Evolutionary conservation across 2,113 vertebrate species (phyloP), one percentile per base, ranked within the genome.

Genomic region (Nerophis lumbriciformis): DNA sequence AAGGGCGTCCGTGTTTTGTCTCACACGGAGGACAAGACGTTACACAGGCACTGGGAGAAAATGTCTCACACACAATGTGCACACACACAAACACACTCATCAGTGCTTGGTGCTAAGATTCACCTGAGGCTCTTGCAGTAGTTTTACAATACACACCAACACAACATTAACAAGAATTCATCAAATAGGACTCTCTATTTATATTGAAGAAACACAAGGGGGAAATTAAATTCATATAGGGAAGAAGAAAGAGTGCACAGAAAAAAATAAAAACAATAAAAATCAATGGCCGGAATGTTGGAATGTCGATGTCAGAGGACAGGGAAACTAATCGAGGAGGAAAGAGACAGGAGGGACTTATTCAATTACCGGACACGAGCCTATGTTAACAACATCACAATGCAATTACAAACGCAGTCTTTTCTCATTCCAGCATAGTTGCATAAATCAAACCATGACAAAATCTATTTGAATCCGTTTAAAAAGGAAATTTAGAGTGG

Each of bases 371-470:
- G 80, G 81, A 86, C 80, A 76, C 77, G 69, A 84, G 79, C 77
- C 83, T 16, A 79, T 52, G 76, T 84, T 89, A 88, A 87, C 63
- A 13, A 86, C 81, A 76, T 87, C 79, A 85, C 73, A 82, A 82
- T 68, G 85, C 83, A 75, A 89, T 86, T 87, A 90, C 85, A 85
- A 78, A 84, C 74, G 75, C 73, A 86, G 78, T 85, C 71, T 80
- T 83, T 88, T 80, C 80, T 89, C 79, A 80, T 84, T 83, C 73
- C 81, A 78, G 81, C 74, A 75, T 66, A 80, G 78, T 75, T 85
- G 87, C 88, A 90, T 84, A 82, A 89, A 90, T 90, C 89, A 89
- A 78, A 79, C 67, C 61, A 13, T 71, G 82, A 88, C 86, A 84
- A 54, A 75, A 89, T 89, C 86, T 80, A 85, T 88, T 66, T 78